These are phyloP conservation scores for Lycophotia porphyrea DNA, from an alignment of 2,888 invertebrate genomes.

Conservation along the genomic window DNA sequence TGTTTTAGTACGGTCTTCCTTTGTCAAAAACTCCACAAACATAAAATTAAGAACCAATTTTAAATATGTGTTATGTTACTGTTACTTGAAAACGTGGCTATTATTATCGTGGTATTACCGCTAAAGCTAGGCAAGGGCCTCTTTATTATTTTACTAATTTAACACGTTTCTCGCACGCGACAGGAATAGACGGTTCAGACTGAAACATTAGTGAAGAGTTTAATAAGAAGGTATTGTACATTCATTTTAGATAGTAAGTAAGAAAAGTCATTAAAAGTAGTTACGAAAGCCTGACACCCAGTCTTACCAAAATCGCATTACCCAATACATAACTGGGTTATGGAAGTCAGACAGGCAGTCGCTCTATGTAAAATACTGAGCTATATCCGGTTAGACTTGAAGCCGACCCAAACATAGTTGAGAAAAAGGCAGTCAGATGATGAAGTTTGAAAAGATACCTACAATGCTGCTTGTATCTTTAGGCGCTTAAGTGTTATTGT, in stretches of 20 bases:
- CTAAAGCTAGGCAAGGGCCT: constrained; percentile 23
- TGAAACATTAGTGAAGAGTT: constrained; percentile 1
- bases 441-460: not conserved
- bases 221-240: not conserved
- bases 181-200: not conserved
- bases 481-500: not conserved
- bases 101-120: constrained; percentile 37
- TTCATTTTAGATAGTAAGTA: not conserved
- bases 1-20: not conserved
- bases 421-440: not conserved
- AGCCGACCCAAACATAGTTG: not conserved
- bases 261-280: not conserved
- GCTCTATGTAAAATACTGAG: not conserved
- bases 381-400: not conserved
- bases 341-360: not conserved
- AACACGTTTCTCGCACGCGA: constrained; percentile 47
- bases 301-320: not conserved
- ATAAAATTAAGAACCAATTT: constrained; percentile 1
- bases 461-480: not conserved
- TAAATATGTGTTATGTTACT: constrained; percentile 12
- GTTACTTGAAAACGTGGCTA: constrained; percentile 14
- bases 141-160: constrained; percentile 47
- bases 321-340: not conserved
- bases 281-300: not conserved
- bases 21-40: not conserved